Percentiles rank a stretch among this genome's conserved stretches.
Conservation (phyloP, 2,797 vertebrate species). For the Cynopterus sphinx region DNA sequence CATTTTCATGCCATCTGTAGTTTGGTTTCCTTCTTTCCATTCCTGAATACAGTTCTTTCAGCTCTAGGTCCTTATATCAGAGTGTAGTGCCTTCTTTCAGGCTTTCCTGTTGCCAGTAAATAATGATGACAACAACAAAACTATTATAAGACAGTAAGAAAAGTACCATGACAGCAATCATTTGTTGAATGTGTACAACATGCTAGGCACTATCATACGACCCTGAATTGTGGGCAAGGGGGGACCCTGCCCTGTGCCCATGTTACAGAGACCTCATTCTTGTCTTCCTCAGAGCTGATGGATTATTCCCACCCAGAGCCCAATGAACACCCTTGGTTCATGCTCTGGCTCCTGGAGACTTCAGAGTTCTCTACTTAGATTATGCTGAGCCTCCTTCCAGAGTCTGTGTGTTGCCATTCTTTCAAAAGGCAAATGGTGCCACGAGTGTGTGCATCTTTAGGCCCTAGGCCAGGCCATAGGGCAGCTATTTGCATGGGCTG, state of each 20-base stretch:
- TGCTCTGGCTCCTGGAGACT: not conserved
- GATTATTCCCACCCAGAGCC: not conserved
- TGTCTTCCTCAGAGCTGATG: not conserved
- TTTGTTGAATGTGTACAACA: not conserved
- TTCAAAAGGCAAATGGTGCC: not conserved
- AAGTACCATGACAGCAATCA: not conserved
- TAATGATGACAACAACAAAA: not conserved
- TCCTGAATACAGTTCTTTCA: not conserved
- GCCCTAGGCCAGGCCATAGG: not conserved
- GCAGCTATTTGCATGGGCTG: not conserved
- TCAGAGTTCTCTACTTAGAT: not conserved
- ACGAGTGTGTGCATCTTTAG: not conserved
- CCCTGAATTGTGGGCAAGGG: not conserved
- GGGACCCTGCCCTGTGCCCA: not conserved
- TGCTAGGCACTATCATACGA: not conserved
- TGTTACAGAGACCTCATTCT: not conserved
- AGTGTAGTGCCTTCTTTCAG: not conserved
- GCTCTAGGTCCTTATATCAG: not conserved
- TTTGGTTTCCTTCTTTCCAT: not conserved
- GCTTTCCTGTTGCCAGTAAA: not conserved
- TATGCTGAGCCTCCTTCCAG: not conserved
- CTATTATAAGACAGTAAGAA: not conserved
- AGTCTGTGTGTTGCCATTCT: not conserved
- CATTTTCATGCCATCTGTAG: rapidly evolving
- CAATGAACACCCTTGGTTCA: not conserved